Percentiles rank a stretch among this genome's conserved stretches.
phyloP scores from a whole-genome alignment of 1,140 invertebrate species.

The Rhizoglyphus robini region DNA sequence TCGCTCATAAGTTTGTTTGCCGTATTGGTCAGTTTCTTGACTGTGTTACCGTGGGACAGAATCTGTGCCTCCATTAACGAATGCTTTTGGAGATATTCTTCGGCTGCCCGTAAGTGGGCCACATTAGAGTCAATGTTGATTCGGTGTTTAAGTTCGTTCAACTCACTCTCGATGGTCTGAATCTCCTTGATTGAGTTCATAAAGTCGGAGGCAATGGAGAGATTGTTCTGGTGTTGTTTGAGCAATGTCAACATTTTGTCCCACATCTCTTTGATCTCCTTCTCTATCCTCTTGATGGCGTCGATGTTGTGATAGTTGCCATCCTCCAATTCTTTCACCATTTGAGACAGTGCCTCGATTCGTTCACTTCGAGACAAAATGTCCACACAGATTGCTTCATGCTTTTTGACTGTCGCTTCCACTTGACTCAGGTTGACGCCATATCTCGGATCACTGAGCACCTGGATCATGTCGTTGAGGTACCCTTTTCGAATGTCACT shows the following conservation, averaged over 20 bases:
- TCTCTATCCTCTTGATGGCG: constrained; percentile 57
- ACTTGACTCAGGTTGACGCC: constrained; percentile 79
- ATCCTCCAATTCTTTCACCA: constrained; percentile 73
- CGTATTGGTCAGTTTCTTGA: constrained; percentile 58
- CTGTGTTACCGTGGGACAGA: constrained; percentile 59
- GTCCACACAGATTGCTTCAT: constrained; percentile 94
- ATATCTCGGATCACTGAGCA: constrained; percentile 79
- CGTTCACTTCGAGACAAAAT: constrained; percentile 80
- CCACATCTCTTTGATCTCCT: constrained; percentile 78
- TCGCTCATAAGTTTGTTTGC: constrained; percentile 35
- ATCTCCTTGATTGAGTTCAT: constrained; percentile 78
- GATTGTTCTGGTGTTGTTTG: constrained; percentile 64
- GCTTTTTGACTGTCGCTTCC: constrained; percentile 93
- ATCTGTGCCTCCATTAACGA: constrained; percentile 78
- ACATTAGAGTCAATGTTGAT: constrained; percentile 50
- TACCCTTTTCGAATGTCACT: constrained; percentile 79
- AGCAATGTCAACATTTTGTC: constrained; percentile 64
- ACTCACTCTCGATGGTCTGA: constrained; percentile 68
- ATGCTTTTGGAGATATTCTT: constrained; percentile 85
- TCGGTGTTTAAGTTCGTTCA: constrained; percentile 58
- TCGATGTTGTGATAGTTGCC: constrained; percentile 85
- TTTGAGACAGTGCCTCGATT: constrained; percentile 77
- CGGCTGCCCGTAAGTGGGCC: constrained; percentile 77
- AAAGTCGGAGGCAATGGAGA: constrained; percentile 58
- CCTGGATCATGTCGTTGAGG: constrained; percentile 94